Conservation (phyloP, 2,797 vertebrate species). For the Acomys russatus region DNA sequence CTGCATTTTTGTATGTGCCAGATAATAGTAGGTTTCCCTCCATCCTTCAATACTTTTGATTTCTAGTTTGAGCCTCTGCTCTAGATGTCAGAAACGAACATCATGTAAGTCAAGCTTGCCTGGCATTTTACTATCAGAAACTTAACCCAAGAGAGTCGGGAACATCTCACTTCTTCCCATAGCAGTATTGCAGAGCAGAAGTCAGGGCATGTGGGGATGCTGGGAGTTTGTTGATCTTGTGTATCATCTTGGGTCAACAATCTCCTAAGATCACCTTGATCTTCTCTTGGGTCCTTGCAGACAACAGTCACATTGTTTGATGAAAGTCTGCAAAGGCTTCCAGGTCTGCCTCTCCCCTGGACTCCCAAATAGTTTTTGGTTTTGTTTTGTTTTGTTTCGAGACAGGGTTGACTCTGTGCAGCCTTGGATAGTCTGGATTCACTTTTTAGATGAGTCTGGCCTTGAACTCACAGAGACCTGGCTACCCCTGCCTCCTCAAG, state of each 20-base stretch:
- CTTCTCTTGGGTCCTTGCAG: not conserved
- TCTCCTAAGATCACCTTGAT: not conserved
- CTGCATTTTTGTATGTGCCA: slow-evolving; percentile 26
- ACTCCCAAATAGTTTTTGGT: too few relatives aligned
- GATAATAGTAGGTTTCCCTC: not conserved
- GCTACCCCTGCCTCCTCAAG: too few relatives aligned
- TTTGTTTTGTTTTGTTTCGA: too few relatives aligned
- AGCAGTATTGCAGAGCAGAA: not conserved
- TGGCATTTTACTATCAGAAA: not conserved
- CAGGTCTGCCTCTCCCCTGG: not conserved
- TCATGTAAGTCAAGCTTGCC: slow-evolving; percentile 27
- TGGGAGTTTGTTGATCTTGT: not conserved
- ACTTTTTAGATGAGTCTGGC: too few relatives aligned
- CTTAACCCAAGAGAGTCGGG: not conserved
- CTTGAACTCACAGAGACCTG: too few relatives aligned
- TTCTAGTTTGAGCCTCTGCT: slow-evolving; percentile 36
- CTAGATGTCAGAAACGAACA: not conserved
- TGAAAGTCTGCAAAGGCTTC: not conserved
- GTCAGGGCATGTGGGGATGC: too few relatives aligned
- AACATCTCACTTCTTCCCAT: not conserved
- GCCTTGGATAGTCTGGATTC: too few relatives aligned
- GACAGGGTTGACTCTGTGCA: too few relatives aligned
- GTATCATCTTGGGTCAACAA: not conserved
- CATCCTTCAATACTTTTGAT: not conserved
- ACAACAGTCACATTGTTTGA: not conserved